Conservation (phyloP, 1,140 invertebrate species). For the Brachionus rubens region DNA sequence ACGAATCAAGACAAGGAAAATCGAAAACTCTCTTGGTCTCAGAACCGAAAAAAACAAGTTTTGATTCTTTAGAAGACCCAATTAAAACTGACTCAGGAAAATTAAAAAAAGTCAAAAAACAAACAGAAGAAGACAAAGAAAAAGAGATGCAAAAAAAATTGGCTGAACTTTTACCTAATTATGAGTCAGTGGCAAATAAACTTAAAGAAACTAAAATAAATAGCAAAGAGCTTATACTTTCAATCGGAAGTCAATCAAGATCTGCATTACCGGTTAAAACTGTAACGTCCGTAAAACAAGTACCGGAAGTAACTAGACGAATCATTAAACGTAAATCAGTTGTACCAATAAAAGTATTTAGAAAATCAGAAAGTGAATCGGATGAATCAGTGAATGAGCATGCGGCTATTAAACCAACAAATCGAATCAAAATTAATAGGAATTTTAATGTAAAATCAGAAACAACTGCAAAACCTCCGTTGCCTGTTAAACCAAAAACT, state of each 20-base stretch:
- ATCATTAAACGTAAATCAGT: neutral
- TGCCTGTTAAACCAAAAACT: too few relatives aligned
- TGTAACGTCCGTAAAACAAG: neutral
- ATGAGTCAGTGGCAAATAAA: neutral
- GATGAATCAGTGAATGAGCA: too few relatives aligned
- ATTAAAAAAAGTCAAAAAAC: neutral
- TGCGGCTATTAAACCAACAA: too few relatives aligned
- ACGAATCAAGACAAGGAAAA: neutral
- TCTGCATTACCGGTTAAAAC: neutral
- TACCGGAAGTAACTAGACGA: neutral
- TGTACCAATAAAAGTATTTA: too few relatives aligned
- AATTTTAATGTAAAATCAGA: too few relatives aligned
- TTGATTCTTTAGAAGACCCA: neutral
- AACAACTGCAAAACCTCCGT: too few relatives aligned
- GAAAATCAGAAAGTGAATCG: too few relatives aligned
- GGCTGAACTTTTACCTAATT: neutral
- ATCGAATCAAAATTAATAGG: too few relatives aligned
- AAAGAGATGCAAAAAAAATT: neutral
- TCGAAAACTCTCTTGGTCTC: neutral
- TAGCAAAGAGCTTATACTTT: neutral
- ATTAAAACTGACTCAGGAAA: neutral
- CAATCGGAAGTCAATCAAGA: neutral
- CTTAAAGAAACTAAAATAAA: neutral
- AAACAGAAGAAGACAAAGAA: neutral
- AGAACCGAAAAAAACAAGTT: neutral